Base-by-base conservation (phyloP, 2,113 vertebrate species). In the Anguilla rostrata region DNA sequence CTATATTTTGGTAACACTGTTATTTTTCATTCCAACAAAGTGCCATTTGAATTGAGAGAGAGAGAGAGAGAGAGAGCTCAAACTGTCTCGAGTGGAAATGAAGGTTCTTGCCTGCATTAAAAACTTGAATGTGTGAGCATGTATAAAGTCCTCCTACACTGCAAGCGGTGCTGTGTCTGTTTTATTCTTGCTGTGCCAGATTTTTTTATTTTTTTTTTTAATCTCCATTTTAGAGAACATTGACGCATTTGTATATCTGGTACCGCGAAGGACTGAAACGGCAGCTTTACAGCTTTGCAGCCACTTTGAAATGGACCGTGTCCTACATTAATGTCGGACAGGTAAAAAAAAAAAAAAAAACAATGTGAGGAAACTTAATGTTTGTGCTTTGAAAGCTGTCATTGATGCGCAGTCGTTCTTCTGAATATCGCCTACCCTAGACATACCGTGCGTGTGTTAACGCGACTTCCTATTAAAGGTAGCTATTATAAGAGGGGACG, bases 151-250 rank as follows among this genome's bases (percentile, higher is more conserved):
- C 94, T 95, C 94, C 94, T 85, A 90, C 86, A 91, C 95, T 91
- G 87, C 92, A 91, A 88, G 94, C 92, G 95, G 94, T 92, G 94
- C 94, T 94, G 93, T 95, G 89, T 91, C 94, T 53, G 88, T 88
- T 56, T 78, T 78, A 90, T 89, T 34, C 34, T 34, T 34, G 34
- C 34, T 34, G 34, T 34, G 34, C 34, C 34, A 34, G 34, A 34
- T 34, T 34, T 34, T 34, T 34, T 34, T 34, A 0, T 34, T 34
- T 34, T 34, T 34, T 34, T 34, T 34, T 34, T 34, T 34, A 34
- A 34, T 34, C 34, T 34, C 34, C 34, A 34, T 34, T 90, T 89
- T 91, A 89, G 78, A 80, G 78, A 90, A 86, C 90, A 90, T 90
- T 91, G 90, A 91, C 90, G 90, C 90, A 89, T 87, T 86, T 85